A percentile compares a stretch with the other conserved stretches of the same genome.
Evolutionary conservation across 2,113 vertebrate species (phyloP).

Genomic region (Actenoides lindsayi): DNA sequence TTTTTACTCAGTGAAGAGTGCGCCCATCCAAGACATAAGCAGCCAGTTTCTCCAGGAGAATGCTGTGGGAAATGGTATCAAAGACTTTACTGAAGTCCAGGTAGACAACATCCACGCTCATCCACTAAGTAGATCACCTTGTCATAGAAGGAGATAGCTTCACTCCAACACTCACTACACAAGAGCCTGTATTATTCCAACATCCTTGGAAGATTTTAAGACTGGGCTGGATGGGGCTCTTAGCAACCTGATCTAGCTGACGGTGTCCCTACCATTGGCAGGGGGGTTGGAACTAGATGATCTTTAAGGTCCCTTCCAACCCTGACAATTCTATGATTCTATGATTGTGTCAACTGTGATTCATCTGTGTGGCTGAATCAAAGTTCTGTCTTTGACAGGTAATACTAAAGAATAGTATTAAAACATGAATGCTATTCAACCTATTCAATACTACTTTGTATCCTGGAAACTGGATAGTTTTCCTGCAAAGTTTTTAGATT

Average conservation of each 20-base stretch:
- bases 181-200: background rate
- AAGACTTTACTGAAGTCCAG: no score
- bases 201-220: no score
- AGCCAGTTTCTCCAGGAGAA: no score
- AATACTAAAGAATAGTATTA: background rate
- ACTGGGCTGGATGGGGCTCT: no score
- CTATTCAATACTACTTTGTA: background rate
- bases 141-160: background rate
- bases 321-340: no score
- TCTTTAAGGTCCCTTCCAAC: no score
- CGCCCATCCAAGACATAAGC: background rate
- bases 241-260: no score
- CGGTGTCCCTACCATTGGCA: no score
- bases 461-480: background rate
- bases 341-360: background rate
- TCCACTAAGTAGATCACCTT: no score
- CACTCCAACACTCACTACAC: background rate
- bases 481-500: background rate
- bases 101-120: no score
- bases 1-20: background rate
- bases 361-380: background rate
- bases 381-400: background rate
- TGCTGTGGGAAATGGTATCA: no score
- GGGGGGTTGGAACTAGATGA: no score
- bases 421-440: background rate